These are phyloP conservation scores for Aleiodes alternator DNA, from an alignment of 2,888 invertebrate genomes.

Conservation along the genomic window DNA sequence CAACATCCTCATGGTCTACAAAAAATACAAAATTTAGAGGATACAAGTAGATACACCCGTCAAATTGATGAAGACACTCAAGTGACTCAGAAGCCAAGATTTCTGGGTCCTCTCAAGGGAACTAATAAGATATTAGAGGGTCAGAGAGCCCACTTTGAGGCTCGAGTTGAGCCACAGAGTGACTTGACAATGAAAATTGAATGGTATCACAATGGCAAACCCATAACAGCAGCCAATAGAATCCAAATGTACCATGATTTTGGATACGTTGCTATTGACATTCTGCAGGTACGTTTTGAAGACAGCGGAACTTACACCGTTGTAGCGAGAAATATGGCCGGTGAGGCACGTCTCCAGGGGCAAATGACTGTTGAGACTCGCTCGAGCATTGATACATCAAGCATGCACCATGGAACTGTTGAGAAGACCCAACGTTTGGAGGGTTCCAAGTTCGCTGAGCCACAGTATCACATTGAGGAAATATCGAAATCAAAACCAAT, in stretches of 20 bases:
- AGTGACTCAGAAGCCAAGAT: conserved; percentile 89
- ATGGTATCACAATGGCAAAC: conserved; percentile 97
- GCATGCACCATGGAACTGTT: conserved; percentile 90
- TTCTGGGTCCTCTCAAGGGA: conserved; percentile 92
- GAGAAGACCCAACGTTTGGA: conserved; percentile 93
- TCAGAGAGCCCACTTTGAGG: conserved; percentile 96
- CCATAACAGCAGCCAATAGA: conserved; percentile 91
- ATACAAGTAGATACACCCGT: conserved; percentile 84
- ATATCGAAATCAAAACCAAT: conserved; percentile 96
- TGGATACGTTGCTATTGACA: conserved; percentile 97
- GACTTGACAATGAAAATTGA: conserved; percentile 95
- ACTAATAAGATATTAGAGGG: conserved; percentile 96
- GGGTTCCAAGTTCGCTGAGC: conserved; percentile 89
- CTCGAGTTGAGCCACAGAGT: conserved; percentile 95
- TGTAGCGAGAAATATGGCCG: conserved; percentile 92
- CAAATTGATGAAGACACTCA: conserved; percentile 83
- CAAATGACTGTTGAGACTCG: conserved; percentile 93
- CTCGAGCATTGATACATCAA: conserved; percentile 91
- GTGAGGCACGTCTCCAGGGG: conserved; percentile 90
- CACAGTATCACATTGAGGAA: conserved; percentile 93
- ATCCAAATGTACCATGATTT: conserved; percentile 97
- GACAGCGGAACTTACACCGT: conserved; percentile 96
- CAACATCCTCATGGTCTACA: conserved; percentile 95
- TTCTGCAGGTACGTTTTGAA: conserved; percentile 92
- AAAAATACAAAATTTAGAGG: conserved; percentile 93